Conservation (phyloP, 2,888 invertebrate species). For the Sminthurinus aureus region DNA sequence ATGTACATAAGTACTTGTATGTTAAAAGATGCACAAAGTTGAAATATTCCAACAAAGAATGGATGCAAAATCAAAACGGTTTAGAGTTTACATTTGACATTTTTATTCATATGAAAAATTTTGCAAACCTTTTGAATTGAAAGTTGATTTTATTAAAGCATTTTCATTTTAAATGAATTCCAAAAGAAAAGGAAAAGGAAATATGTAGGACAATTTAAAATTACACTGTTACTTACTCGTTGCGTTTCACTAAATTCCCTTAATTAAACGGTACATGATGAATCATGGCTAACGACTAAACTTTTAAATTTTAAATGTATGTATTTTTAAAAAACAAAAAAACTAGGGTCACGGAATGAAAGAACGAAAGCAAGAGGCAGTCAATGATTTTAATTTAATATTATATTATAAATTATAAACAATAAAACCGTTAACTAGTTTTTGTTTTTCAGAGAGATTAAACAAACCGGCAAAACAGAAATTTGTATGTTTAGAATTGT, state of each 20-base stretch:
- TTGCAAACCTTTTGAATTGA: background rate
- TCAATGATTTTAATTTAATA: slow-evolving; percentile 18
- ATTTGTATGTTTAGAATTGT: background rate
- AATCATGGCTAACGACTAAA: background rate
- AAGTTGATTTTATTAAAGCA: background rate
- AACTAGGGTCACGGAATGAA: slow-evolving; percentile 1
- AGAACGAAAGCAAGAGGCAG: background rate
- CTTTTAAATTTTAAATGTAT: background rate
- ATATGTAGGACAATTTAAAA: background rate
- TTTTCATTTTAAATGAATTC: background rate
- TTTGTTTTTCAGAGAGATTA: slow-evolving; percentile 14
- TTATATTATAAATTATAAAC: slow-evolving; percentile 12
- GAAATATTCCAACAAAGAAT: background rate
- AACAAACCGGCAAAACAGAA: background rate
- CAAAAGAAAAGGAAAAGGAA: background rate
- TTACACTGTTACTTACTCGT: no score
- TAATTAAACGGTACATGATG: slow-evolving; percentile 1
- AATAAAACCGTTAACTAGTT: slow-evolving; percentile 22
- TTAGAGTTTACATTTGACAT: background rate
- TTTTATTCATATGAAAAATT: background rate
- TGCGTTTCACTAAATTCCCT: no score
- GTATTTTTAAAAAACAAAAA: slow-evolving; percentile 9
- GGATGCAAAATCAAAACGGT: background rate
- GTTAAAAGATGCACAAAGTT: background rate
- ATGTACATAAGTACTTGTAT: background rate